Evolutionary conservation across 2,888 invertebrate species (phyloP).

Genomic region (Cosmia trapezina): DNA sequence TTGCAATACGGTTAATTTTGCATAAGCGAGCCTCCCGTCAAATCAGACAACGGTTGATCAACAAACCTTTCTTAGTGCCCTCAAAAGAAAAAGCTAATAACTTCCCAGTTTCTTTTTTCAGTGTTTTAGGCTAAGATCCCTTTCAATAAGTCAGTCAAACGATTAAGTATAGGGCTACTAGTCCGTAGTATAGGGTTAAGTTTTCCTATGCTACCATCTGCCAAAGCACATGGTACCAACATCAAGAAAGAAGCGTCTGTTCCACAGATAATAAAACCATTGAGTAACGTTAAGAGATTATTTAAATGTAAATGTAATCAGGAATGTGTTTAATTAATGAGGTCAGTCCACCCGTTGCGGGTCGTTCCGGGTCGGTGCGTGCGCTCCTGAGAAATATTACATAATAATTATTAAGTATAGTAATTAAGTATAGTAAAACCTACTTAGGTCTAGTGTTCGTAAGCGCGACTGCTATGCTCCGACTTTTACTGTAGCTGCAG

Average conservation of each 20-base stretch:
- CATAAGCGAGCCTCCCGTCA: no score
- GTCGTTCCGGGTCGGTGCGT: conserved; percentile 53
- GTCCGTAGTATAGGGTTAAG: neutral
- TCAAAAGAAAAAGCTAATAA: no score
- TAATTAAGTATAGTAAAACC: conserved; percentile 1
- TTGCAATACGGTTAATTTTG: no score
- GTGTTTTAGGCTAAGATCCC: no score
- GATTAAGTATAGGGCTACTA: no score
- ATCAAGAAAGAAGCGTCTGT: conserved; percentile 27
- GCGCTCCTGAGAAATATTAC: conserved; percentile 52
- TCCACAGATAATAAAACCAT: conserved; percentile 38
- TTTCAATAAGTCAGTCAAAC: no score
- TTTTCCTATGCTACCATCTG: neutral
- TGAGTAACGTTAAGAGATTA: conserved; percentile 42
- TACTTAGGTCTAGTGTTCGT: neutral
- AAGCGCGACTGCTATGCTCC: neutral
- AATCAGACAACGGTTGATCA: no score
- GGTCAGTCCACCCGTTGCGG: conserved; percentile 60
- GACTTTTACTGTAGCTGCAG: no score
- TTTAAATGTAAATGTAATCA: conserved; percentile 58
- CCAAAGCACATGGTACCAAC: conserved; percentile 27
- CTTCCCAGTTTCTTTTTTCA: no score
- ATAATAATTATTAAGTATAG: conserved; percentile 7
- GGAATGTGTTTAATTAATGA: conserved; percentile 59
- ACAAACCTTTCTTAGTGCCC: no score